A percentile compares a stretch with the other conserved stretches of the same genome.
Conservation (phyloP, 2,113 vertebrate genomes). For the Austrofundulus limnaeus region DNA sequence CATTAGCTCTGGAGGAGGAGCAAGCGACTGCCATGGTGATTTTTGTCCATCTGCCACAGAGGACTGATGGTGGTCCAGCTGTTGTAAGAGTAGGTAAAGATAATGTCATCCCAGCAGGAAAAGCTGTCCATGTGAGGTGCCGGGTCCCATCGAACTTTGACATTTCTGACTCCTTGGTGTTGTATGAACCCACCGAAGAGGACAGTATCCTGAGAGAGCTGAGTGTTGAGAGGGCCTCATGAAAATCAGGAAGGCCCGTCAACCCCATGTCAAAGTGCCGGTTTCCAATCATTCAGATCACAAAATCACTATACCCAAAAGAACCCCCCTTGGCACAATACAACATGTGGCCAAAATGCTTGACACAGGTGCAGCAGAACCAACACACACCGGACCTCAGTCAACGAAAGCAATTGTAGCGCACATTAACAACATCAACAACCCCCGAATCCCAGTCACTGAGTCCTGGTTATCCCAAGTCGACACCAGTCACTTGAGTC, state of each 20-base stretch:
- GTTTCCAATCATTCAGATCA: constrained; percentile 15
- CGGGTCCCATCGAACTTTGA: constrained; percentile 13
- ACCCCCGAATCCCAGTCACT: background rate
- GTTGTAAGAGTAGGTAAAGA: constrained; percentile 7
- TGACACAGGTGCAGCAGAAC: too few relatives aligned
- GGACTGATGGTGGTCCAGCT: background rate
- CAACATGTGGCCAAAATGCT: background rate
- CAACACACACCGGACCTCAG: too few relatives aligned
- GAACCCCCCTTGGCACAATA: background rate
- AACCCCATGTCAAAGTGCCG: background rate
- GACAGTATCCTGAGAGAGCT: background rate
- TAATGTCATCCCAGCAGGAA: background rate
- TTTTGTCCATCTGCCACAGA: constrained; percentile 10
- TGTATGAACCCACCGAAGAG: constrained; percentile 12
- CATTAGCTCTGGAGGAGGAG: constrained; percentile 18
- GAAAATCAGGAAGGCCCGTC: background rate
- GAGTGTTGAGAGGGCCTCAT: constrained; percentile 8
- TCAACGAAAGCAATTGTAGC: too few relatives aligned
- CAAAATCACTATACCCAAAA: constrained; percentile 5
- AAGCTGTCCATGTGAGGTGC: constrained; percentile 9
- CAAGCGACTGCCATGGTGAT: constrained; percentile 17
- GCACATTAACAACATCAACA: too few relatives aligned
- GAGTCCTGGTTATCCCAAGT: constrained; percentile 7
- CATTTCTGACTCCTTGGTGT: background rate
- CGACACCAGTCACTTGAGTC: constrained; percentile 8